A percentile compares a stretch with the other conserved stretches of the same genome.
These are phyloP conservation scores for Sesia bembeciformis DNA, from an alignment of 2,888 invertebrate genomes.

Conservation along the genomic window DNA sequence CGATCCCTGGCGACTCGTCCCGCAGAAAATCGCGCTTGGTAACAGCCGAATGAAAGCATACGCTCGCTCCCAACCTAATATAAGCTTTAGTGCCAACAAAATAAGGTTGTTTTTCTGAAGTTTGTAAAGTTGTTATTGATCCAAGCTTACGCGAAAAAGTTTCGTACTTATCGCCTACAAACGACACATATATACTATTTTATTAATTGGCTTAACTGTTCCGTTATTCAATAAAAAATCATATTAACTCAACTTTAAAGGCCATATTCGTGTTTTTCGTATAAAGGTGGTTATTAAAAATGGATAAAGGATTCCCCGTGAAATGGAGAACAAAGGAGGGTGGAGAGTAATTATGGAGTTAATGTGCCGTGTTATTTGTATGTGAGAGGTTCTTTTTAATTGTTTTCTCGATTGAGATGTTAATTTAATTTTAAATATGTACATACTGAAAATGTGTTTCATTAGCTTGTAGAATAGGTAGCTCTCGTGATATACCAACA, in stretches of 20 bases:
- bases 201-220: conserved; percentile 45
- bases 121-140: conserved; percentile 47
- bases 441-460: too few relatives aligned
- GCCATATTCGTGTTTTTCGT: conserved; percentile 4
- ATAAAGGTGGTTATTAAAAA: conserved; percentile 14
- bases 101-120: conserved; percentile 15
- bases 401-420: too few relatives aligned
- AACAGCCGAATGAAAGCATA: conserved; percentile 61
- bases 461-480: too few relatives aligned
- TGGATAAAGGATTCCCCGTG: conserved; percentile 6
- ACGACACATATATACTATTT: conserved; percentile 41
- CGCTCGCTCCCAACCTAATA: conserved; percentile 10
- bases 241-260: conserved; percentile 3
- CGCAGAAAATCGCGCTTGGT: conserved; percentile 44
- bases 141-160: conserved; percentile 66
- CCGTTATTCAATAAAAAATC: conserved; percentile 6
- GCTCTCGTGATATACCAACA: too few relatives aligned
- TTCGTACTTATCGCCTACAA: conserved; percentile 60
- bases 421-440: too few relatives aligned
- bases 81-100: conserved; percentile 8
- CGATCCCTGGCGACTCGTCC: conserved; percentile 42
- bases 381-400: too few relatives aligned
- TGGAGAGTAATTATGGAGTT: too few relatives aligned
- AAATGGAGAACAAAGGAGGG: neutral
- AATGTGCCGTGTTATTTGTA: too few relatives aligned